Base-by-base conservation (phyloP, 2,888 invertebrate genomes). In the Phanerotoma sp. region DNA sequence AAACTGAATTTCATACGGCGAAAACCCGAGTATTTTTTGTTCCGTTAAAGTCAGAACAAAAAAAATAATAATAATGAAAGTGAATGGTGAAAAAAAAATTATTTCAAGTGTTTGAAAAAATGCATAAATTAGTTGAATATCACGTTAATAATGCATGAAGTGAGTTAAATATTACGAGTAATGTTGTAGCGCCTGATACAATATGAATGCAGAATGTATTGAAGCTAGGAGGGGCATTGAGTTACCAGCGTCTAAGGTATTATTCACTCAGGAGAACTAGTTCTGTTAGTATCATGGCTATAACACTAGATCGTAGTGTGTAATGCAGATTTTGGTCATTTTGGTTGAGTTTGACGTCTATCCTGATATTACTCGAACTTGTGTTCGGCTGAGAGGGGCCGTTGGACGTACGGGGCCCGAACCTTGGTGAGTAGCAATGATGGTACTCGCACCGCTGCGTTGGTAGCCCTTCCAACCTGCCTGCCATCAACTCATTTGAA, bases 401-500 rank as follows among this genome's bases (percentile, higher is more conserved):
- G 21, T 28, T n/a, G 25, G 25, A 25, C 25, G 25, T 25, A 25
- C 30, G n/a, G 60, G 61, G 65, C 61, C 66, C 69, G 75, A 75
- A 74, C 75, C 74, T 73, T 73, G 68, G 72, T 73, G 66, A 68
- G 64, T 62, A 61, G 69, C 60, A 58, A 52, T 68, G 68, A 70
- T 65, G 54, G 58, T 55, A 61, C 58, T 64, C 53, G 56, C 61
- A 51, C 58, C 61, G 61, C 53, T 67, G 73, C 73, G 74, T 75
- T 76, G 74, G 73, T 75, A 74, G 74, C 74, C 71, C 73, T 69
- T 72, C 66, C 69, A 68, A 60, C 60, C 78, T 79, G 78, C 80
- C 81, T 84, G 85, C 85, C 86, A 85, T 86, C 86, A 86, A 85
- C 88, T 88, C 87, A 88, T 88, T 89, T 89, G 89, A 89, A 89